These are phyloP conservation scores for Saccopteryx leptura DNA, from an alignment of 2,113 vertebrate genomes.

Conservation along the genomic window DNA sequence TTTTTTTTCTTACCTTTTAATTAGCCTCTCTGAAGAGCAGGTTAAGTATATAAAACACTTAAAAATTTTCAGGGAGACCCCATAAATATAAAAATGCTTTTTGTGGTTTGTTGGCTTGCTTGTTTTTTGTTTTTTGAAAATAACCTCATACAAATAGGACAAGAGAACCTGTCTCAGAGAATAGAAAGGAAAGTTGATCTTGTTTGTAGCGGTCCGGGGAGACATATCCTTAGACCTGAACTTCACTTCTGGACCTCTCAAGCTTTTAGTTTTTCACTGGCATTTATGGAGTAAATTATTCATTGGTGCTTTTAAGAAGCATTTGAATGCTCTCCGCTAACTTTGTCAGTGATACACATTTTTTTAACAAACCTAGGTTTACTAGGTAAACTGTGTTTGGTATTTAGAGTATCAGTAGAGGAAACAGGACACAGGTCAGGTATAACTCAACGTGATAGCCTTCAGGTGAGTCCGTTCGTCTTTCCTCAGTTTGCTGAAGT, in stretches of 20 bases:
- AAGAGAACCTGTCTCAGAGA: not conserved
- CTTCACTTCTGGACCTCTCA: not conserved
- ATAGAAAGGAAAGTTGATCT: not conserved
- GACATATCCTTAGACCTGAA: not conserved
- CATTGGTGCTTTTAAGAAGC: constrained; percentile 34
- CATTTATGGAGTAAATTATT: constrained; percentile 50
- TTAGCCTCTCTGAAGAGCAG: not conserved
- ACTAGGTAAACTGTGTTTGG: not conserved
- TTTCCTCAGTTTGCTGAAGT: not conserved
- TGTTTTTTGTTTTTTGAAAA: not conserved
- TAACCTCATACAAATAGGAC: not conserved
- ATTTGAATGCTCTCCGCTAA: not conserved
- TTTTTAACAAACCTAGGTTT: not conserved
- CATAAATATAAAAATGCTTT: not conserved
- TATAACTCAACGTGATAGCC: not conserved
- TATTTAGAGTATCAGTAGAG: not conserved
- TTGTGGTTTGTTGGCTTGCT: not conserved
- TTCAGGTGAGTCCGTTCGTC: not conserved
- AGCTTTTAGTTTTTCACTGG: constrained; percentile 6
- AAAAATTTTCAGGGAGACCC: not conserved
- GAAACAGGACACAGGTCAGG: not conserved
- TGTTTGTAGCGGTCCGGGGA: not conserved
- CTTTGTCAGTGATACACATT: not conserved
- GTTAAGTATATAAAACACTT: not conserved
- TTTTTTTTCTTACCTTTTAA: not conserved